Percentiles rank a stretch among this genome's conserved stretches.
These are phyloP conservation scores for Calcarius ornatus DNA, from an alignment of 2,113 vertebrate species.

Conservation along the genomic window DNA sequence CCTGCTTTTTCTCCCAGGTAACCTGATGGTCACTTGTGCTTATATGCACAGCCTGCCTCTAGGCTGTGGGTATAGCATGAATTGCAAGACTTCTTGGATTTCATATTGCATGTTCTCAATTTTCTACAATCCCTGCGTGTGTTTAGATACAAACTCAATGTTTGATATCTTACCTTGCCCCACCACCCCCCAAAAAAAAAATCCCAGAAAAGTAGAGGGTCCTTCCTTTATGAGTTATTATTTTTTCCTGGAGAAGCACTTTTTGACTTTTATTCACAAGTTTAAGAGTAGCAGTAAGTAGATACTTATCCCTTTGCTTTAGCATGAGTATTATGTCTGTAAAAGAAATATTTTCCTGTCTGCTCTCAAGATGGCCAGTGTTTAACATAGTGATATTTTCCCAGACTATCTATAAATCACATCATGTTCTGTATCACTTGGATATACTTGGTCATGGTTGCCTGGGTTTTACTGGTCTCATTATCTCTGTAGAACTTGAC, in stretches of 20 bases:
- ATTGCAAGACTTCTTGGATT: background rate
- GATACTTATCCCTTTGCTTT: background rate
- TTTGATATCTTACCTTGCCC: background rate
- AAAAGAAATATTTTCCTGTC: background rate
- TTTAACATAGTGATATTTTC: background rate
- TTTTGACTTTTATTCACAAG: background rate
- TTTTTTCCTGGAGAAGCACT: background rate
- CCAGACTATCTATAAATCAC: background rate
- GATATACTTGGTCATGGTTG: slow-evolving; percentile 11
- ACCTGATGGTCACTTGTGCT: background rate
- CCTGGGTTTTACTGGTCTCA: slow-evolving; percentile 14
- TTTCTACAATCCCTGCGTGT: background rate
- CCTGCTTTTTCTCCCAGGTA: background rate
- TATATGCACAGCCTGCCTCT: background rate
- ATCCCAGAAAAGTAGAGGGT: background rate
- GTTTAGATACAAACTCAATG: background rate
- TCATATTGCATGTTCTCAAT: background rate
- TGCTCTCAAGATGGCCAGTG: background rate
- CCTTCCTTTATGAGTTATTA: background rate
- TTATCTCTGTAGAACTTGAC: slow-evolving; percentile 10
- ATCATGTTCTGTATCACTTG: background rate
- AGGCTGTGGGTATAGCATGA: background rate
- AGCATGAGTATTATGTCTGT: background rate
- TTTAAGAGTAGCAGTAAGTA: background rate
- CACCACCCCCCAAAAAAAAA: background rate